A percentile compares a stretch with the other conserved stretches of the same genome.
These are phyloP conservation scores for Parasteatoda tepidariorum DNA, from an alignment of 1,140 invertebrate species.

Conservation along the genomic window DNA sequence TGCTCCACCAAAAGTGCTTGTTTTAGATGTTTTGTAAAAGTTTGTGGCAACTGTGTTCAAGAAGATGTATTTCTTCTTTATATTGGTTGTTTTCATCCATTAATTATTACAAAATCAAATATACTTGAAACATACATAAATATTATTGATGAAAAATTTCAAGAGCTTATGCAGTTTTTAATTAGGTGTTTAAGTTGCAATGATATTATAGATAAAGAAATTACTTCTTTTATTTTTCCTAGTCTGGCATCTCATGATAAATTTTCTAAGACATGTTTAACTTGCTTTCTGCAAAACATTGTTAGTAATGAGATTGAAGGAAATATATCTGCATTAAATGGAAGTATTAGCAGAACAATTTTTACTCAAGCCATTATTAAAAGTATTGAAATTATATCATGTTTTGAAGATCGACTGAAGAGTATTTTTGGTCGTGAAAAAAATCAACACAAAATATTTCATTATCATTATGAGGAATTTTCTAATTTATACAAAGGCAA, in stretches of 20 bases:
- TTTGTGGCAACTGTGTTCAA: conserved; percentile 15
- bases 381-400: conserved; percentile 18
- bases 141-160: conserved; percentile 29
- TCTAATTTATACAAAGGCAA: conserved; percentile 24
- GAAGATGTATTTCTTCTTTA: conserved; percentile 30
- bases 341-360: conserved; percentile 21
- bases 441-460: not conserved
- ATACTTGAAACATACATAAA: conserved; percentile 38
- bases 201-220: conserved; percentile 3
- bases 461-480: conserved; percentile 18
- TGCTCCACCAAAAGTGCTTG: conserved; percentile 1
- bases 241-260: not conserved
- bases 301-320: not conserved
- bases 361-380: conserved; percentile 28
- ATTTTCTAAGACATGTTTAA: conserved; percentile 15
- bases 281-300: conserved; percentile 35
- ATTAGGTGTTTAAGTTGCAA: not conserved
- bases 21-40: conserved; percentile 22
- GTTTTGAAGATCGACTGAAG: conserved; percentile 34
- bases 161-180: conserved; percentile 1
- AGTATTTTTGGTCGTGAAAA: not conserved
- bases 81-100: conserved; percentile 44
- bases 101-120: conserved; percentile 20
- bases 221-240: not conserved
- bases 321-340: conserved; percentile 9